Evolutionary conservation across 1,140 invertebrate species (phyloP), one percentile per base, ranked within the genome.

Genomic region (Chrysomallon squamiferum): DNA sequence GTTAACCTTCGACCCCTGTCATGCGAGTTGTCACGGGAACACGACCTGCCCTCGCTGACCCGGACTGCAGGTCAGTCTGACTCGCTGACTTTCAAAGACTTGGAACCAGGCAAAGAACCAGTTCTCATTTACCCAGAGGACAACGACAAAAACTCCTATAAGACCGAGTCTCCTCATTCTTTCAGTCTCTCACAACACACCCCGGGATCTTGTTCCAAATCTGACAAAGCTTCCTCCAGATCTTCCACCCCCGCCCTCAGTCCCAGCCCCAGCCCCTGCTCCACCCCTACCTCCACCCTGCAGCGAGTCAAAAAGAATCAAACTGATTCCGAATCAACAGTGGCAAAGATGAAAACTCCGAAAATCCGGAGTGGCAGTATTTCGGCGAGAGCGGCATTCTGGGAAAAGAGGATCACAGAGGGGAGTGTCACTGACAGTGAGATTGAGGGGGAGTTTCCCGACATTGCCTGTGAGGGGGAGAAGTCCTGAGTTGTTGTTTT

Each of bases 361-460:
- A 74, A 64, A 65, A 79, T 79, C 15, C 56, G 71, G 33, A 64
- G 67, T 49, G 79, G 79, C 2, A 73, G 75, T 47, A 81, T 78
- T 45, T 73, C 71, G 20, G 79, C 79, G 1, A 70, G 76, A 49
- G 74, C 79, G 1, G 70, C 73, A 25, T 79, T 79, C 63, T 81
- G 79, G 79, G 79, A 81, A 61, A 73, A 78, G 6, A 66, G 60
- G 4, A 77, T 77, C n/a, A 65, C 72, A 18, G 69, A 72, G 20
- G 72, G 71, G 7, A 59, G 60, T 22, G 50, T 38, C 22, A 45
- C 47, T 18, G 65, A 67, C n/a, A 18, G 41, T 11, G 49, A 58
- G 13, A 60, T 59, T 20, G 72, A 76, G 38, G 68, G 72, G 0
- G 69, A 75, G n/a, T 78, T 71, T 43, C 78, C 78, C 11, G 74